Conservation (phyloP, 2,797 vertebrate species). For the Oreonectes daqikongensis region DNA sequence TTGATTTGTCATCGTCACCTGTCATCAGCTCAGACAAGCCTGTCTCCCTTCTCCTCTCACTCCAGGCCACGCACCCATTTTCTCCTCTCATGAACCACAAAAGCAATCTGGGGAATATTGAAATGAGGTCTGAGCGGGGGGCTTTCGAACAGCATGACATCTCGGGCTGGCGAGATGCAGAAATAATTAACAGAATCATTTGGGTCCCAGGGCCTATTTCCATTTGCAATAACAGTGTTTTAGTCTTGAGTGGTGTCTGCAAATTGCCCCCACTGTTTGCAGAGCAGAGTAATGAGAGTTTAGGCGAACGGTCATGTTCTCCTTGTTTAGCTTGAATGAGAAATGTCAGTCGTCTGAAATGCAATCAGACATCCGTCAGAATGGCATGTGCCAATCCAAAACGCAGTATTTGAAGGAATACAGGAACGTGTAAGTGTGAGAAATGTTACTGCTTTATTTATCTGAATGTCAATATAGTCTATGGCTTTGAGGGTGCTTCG, state of each 20-base stretch:
- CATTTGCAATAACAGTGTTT: constrained; percentile 60
- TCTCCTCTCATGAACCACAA: constrained; percentile 64
- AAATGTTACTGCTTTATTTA: not conserved
- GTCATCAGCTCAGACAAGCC: constrained; percentile 35
- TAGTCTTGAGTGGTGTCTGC: constrained; percentile 61
- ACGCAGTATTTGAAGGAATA: constrained; percentile 64
- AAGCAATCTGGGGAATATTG: constrained; percentile 67
- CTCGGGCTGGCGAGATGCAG: constrained; percentile 45
- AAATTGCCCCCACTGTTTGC: constrained; percentile 72
- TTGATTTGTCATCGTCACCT: constrained; percentile 57
- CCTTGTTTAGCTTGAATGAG: constrained; percentile 77
- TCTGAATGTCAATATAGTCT: not conserved
- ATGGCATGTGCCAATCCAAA: constrained; percentile 67
- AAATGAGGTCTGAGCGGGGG: constrained; percentile 71
- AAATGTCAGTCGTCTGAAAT: constrained; percentile 68
- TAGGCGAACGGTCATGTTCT: constrained; percentile 71
- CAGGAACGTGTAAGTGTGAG: constrained; percentile 22
- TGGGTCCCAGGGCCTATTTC: constrained; percentile 72
- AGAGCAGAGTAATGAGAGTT: constrained; percentile 74
- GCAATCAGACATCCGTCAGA: constrained; percentile 71
- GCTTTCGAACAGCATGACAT: constrained; percentile 48
- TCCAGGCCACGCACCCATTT: constrained; percentile 33
- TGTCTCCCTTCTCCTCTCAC: constrained; percentile 28
- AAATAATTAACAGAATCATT: constrained; percentile 80
- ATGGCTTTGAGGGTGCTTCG: not conserved